Evolutionary conservation across 2,797 vertebrate genomes (phyloP).

Genomic region (Macropus fuliginosus): DNA sequence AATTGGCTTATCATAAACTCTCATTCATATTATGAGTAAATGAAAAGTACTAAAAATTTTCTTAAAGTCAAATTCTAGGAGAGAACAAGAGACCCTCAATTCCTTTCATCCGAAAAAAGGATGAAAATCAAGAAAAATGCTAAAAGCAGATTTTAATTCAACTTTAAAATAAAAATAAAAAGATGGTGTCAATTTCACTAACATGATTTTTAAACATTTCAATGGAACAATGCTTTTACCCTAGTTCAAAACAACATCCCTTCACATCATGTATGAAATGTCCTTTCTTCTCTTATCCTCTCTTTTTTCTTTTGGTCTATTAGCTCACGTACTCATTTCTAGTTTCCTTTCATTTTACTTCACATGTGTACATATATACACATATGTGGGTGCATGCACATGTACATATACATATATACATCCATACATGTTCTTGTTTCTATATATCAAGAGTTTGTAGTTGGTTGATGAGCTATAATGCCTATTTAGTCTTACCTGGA

Average conservation of each 20-base stretch:
- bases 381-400: too few relatives aligned
- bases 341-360: not conserved
- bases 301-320: not conserved
- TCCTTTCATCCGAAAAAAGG: not conserved
- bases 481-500: constrained; percentile 86
- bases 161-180: not conserved
- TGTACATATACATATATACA: too few relatives aligned
- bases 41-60: constrained; percentile 24
- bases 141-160: not conserved
- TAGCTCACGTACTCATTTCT: not conserved
- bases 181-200: not conserved
- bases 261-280: not conserved
- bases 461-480: not conserved
- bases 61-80: not conserved
- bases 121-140: constrained; percentile 18
- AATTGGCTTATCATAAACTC: constrained; percentile 23
- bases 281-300: not conserved
- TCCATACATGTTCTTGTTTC: not conserved
- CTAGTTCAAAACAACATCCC: not conserved
- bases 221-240: not conserved
- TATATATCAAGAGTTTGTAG: not conserved
- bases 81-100: not conserved
- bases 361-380: too few relatives aligned
- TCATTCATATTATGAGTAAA: constrained; percentile 5
- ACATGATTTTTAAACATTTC: not conserved